A percentile compares a stretch with the other conserved stretches of the same genome.
Conservation (phyloP, 2,888 invertebrate genomes). For the Lasioglossum pauxillum region DNA sequence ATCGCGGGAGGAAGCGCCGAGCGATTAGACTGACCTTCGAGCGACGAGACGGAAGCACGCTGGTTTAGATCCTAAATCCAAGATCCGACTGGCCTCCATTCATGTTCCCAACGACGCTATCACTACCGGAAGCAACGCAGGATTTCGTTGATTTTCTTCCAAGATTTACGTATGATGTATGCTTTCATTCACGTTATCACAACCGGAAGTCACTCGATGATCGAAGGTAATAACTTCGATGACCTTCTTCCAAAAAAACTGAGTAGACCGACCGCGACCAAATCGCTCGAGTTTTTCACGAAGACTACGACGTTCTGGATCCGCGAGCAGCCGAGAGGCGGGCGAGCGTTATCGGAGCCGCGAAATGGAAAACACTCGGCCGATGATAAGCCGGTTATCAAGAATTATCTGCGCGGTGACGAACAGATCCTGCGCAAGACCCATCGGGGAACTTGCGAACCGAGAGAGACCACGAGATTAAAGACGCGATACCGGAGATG, state of each 20-base stretch:
- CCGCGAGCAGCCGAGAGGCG: constrained; percentile 10
- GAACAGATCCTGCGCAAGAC: not conserved
- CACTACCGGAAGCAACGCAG: not conserved
- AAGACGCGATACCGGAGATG: not conserved
- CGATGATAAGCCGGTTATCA: constrained; percentile 51
- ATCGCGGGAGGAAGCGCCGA: not conserved
- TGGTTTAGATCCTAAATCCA: constrained; percentile 2
- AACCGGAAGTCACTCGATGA: not conserved
- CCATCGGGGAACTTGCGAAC: constrained; percentile 8
- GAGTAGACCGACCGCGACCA: not conserved
- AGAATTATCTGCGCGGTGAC: constrained; percentile 43
- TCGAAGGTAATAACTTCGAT: not conserved
- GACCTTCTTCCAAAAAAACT: not conserved
- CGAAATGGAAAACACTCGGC: constrained; percentile 50
- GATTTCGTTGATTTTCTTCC: no score
- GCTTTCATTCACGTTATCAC: not conserved
- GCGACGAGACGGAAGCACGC: not conserved
- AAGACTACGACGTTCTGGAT: not conserved
- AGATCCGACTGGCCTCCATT: not conserved
- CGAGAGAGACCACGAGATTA: not conserved
- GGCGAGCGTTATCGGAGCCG: constrained; percentile 35
- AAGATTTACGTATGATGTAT: no score
- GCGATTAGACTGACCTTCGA: constrained; percentile 35
- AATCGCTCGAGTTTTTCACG: constrained; percentile 32
- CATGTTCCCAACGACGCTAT: not conserved